Evolutionary conservation across 2,113 vertebrate genomes (phyloP).

Genomic region (Pitta sordida): DNA sequence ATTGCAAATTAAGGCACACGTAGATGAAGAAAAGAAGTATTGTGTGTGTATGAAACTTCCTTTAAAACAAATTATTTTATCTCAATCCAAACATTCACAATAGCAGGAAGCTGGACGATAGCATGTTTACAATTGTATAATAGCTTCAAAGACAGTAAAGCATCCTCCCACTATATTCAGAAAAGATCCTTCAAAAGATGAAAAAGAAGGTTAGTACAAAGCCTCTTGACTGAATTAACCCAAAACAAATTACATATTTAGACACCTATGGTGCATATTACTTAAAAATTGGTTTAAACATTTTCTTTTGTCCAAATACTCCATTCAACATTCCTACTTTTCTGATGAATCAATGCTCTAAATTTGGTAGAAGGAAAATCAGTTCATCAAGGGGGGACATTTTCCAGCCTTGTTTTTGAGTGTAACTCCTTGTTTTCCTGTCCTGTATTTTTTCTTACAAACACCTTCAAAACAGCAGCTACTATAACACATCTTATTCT

Average conservation of each 20-base stretch:
- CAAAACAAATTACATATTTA: background rate
- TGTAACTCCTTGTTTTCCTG: background rate
- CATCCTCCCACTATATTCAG: background rate
- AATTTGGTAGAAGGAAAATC: background rate
- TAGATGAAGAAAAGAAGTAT: background rate
- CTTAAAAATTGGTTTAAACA: background rate
- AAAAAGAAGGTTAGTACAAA: conserved; percentile 15
- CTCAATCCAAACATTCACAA: conserved; percentile 49
- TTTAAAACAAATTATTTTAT: conserved; percentile 41
- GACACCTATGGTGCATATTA: background rate
- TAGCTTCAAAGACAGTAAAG: conserved; percentile 5
- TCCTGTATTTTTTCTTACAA: background rate
- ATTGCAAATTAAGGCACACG: background rate
- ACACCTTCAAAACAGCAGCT: background rate
- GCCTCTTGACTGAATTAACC: background rate
- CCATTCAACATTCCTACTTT: background rate
- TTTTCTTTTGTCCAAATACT: background rate
- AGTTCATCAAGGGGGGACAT: background rate
- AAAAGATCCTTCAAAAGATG: conserved; percentile 34
- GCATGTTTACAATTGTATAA: background rate
- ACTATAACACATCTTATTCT: background rate
- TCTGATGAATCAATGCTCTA: background rate
- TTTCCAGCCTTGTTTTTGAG: background rate
- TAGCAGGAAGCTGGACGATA: conserved; percentile 58
- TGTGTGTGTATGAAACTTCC: conserved; percentile 29